Evolutionary conservation across 2,113 vertebrate genomes (phyloP), one percentile per base, ranked within the genome.

Genomic region (Crypturellus undulatus): DNA sequence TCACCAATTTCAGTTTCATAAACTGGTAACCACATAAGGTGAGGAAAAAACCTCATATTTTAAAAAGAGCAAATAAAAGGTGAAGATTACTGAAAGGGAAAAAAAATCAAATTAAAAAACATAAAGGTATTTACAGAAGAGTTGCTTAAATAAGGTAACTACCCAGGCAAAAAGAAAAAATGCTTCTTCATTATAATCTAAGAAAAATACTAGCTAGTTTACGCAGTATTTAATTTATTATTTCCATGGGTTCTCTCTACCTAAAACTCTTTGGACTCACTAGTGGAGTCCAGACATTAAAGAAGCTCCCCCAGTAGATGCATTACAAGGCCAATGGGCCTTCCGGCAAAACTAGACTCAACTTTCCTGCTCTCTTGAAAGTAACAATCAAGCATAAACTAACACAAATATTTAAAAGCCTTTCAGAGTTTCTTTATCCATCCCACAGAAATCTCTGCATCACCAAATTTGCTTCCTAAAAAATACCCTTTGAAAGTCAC

Each of bases 401-500:
- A 79, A 79, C 84, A 76, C 56, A 86, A 82, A 82, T 24, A 92
- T 83, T 83, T 79, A 3, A 82, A 75, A 82, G 82, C 40, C 62
- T 56, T 59, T 36, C 76, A 30, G 40, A 56, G 9, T 15, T 75
- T 71, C 77, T 85, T 91, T 76, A 42, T 12, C 36, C 24, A 2
- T 19, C 4, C 60, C 56, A 17, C 17, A 84, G 64, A 75, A 96
- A 85, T 58, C 84, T 22, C 80, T 67, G 62, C 19, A 3, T 4
- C 56, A 12, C 67, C 42, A 52, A 34, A 42, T 16, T 58, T 0
- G 0, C 75, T 85, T 88, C 62, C 84, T 82, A 36, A 88, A 79
- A 88, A 58, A 9, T 77, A 42, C 58, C 67, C 68, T 93, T 94
- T 89, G 90, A 85, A 91, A 72, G 90, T 88, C 92, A 94, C 84